Evolutionary conservation across 2,888 invertebrate species (phyloP).

Genomic region (Biston betularia): DNA sequence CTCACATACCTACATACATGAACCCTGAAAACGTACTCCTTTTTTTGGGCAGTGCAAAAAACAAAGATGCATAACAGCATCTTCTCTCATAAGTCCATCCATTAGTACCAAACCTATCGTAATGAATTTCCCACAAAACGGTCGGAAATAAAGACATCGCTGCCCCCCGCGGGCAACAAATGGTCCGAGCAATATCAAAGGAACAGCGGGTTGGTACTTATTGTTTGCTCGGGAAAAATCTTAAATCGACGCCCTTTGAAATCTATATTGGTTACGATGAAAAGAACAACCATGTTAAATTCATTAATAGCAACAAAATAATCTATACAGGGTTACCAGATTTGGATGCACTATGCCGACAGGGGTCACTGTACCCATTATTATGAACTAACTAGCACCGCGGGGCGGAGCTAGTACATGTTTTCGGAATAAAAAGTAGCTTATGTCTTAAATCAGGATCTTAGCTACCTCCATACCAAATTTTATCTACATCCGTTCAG

Average conservation of each 20-base stretch:
- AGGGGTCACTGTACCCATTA: too few relatives aligned
- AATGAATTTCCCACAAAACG: constrained; percentile 51
- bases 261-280: constrained; percentile 48
- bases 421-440: too few relatives aligned
- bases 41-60: too few relatives aligned
- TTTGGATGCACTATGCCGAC: too few relatives aligned
- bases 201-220: constrained; percentile 70
- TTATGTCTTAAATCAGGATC: too few relatives aligned
- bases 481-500: too few relatives aligned
- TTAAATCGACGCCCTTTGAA: constrained; percentile 63
- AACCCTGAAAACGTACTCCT: too few relatives aligned
- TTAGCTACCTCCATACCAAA: too few relatives aligned
- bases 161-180: constrained; percentile 66
- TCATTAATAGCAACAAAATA: not conserved
- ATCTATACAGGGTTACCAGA: not conserved
- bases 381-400: too few relatives aligned
- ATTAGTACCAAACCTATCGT: constrained; percentile 36
- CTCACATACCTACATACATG: too few relatives aligned
- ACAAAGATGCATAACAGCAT: not conserved
- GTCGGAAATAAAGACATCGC: constrained; percentile 69
- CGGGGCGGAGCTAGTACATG: too few relatives aligned
- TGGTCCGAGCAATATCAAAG: constrained; percentile 66
- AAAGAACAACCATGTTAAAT: not conserved
- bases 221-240: constrained; percentile 62
- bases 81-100: constrained; percentile 18